phyloP scores from a whole-genome alignment of 1,140 invertebrate genomes.

The Caenorhabditis briggsae region DNA sequence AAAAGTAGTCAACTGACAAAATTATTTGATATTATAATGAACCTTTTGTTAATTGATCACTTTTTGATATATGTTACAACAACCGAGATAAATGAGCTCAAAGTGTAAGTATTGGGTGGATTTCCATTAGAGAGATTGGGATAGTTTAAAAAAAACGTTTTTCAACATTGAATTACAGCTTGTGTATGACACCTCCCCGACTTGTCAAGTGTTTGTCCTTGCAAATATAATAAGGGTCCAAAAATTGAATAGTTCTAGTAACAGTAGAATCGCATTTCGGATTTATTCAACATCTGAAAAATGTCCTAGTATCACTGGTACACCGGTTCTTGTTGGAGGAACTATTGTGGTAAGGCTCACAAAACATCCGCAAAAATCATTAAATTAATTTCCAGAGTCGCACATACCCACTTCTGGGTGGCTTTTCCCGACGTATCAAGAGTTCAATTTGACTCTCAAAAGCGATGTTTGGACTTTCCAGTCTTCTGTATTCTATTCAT shows the following conservation, averaged over 20 bases:
- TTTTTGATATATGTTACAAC: too few relatives aligned
- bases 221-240: neutral
- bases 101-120: too few relatives aligned
- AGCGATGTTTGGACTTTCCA: neutral
- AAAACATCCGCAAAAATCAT: too few relatives aligned
- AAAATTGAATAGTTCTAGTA: neutral
- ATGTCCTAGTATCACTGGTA: neutral
- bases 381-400: neutral
- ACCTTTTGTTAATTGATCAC: too few relatives aligned
- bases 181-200: neutral
- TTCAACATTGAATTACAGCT: neutral
- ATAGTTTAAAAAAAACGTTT: too few relatives aligned
- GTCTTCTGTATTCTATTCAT: neutral
- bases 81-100: too few relatives aligned
- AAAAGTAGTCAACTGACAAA: too few relatives aligned
- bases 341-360: neutral
- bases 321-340: neutral
- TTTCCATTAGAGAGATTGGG: too few relatives aligned
- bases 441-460: neutral
- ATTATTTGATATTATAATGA: too few relatives aligned
- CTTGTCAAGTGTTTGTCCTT: neutral
- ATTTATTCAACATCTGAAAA: neutral
- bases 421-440: neutral
- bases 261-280: neutral
- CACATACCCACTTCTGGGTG: neutral